phyloP scores from a whole-genome alignment of 2,888 invertebrate species.

The Euplagia quadripunctaria region DNA sequence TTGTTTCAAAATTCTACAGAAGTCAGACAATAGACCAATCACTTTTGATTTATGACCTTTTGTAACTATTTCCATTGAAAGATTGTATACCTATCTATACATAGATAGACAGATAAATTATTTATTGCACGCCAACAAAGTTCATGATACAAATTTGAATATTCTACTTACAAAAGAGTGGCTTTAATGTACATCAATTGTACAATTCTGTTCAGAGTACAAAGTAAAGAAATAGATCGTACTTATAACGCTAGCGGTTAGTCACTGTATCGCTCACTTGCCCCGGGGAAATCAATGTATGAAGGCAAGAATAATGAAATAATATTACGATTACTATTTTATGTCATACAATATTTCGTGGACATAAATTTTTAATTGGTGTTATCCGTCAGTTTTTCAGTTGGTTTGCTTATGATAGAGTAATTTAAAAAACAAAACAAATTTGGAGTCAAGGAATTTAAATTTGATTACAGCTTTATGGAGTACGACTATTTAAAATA shows the following conservation, averaged over 20 bases:
- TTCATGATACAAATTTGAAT: not conserved
- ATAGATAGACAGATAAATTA: not conserved
- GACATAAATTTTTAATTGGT: not conserved
- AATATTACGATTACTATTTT: not conserved
- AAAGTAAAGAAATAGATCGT: slow-evolving; percentile 9
- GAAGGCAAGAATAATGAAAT: not conserved
- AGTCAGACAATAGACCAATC: not conserved
- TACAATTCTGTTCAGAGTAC: slow-evolving; percentile 4
- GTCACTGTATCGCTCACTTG: slow-evolving; percentile 32
- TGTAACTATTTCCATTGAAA: not conserved
- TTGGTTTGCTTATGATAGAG: not conserved
- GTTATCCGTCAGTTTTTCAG: not conserved
- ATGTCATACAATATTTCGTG: not conserved
- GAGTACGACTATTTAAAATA: no score
- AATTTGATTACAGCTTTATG: no score
- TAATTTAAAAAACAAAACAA: no score
- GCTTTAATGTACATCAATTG: no score
- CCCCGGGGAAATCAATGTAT: slow-evolving; percentile 63
- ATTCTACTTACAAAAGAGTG: not conserved
- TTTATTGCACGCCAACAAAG: not conserved
- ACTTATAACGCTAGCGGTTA: slow-evolving; percentile 19
- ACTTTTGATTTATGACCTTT: not conserved
- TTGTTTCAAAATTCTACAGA: not conserved
- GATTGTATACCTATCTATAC: not conserved
- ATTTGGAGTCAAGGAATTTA: no score